phyloP scores from a whole-genome alignment of 64 coral and sea anemone species.

The Pocillopora damicornis region DNA sequence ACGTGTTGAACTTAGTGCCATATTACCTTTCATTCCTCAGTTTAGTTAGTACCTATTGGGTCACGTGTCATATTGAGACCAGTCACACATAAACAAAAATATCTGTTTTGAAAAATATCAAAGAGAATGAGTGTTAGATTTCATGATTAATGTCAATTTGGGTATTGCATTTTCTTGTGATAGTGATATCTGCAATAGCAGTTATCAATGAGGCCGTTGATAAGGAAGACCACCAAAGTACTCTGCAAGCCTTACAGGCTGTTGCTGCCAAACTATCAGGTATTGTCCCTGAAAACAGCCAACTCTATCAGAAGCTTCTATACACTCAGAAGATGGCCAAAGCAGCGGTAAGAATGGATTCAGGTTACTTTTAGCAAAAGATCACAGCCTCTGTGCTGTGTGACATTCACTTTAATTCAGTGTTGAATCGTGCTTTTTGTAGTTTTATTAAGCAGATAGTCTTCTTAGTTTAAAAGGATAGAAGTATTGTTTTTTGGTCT shows the following conservation, averaged over 20 bases:
- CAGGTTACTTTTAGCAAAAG: neutral
- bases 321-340: conserved; percentile 53
- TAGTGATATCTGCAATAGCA: conserved; percentile 80
- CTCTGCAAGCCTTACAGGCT: conserved; percentile 54
- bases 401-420: no score
- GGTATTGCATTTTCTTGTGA: neutral
- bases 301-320: conserved; percentile 78
- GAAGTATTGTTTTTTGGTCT: neutral
- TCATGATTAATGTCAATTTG: no score
- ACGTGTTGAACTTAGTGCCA: no score
- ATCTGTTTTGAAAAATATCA: no score
- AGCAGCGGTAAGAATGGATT: conserved; percentile 49
- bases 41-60: no score
- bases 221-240: conserved; percentile 49
- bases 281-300: conserved; percentile 46
- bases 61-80: no score
- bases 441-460: neutral
- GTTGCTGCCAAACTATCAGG: conserved; percentile 77
- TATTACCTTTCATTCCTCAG: no score
- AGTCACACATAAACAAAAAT: no score
- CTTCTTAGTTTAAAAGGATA: neutral
- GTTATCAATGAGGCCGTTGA: conserved; percentile 89
- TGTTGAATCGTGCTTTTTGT: no score
- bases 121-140: no score
- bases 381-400: neutral